Evolutionary conservation across 1,140 invertebrate species (phyloP).

Genomic region (Neodiprion lecontei): DNA sequence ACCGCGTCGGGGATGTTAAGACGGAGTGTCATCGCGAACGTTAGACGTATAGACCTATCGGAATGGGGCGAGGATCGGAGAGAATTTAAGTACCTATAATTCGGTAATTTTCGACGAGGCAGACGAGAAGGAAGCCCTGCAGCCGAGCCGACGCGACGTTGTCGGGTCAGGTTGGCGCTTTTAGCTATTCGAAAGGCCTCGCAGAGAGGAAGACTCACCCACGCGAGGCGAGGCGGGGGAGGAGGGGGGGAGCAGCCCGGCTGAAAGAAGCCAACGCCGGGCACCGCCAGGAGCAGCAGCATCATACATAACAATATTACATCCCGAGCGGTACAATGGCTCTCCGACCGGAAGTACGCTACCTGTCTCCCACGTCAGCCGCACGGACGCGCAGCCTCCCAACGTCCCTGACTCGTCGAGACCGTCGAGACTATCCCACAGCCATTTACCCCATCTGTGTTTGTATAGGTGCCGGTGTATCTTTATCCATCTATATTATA

Average conservation of each 20-base stretch:
- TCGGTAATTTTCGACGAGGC: background rate
- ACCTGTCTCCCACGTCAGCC: conserved; percentile 61
- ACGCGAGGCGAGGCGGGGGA: background rate
- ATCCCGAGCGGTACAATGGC: conserved; percentile 36
- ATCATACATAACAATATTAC: conserved; percentile 20
- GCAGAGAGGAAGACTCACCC: background rate
- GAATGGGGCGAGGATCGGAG: too few species aligned
- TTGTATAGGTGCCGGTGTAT: conserved; percentile 7
- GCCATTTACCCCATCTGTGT: conserved; percentile 2
- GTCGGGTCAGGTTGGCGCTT: conserved; percentile 1
- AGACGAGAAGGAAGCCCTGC: conserved; percentile 5
- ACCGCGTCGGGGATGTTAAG: too few species aligned
- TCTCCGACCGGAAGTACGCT: conserved; percentile 46
- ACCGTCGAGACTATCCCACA: background rate
- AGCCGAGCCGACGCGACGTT: background rate
- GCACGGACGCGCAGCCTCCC: conserved; percentile 48
- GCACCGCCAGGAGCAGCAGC: conserved; percentile 5
- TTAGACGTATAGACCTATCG: too few species aligned
- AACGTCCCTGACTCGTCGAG: conserved; percentile 28
- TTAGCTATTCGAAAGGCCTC: conserved; percentile 5
- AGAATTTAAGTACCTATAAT: background rate
- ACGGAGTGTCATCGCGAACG: too few species aligned
- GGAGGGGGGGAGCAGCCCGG: background rate
- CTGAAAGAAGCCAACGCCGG: background rate
- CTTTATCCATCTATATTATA: background rate